Conservation (phyloP, 1,140 invertebrate genomes). For the Dreissena polymorpha region DNA sequence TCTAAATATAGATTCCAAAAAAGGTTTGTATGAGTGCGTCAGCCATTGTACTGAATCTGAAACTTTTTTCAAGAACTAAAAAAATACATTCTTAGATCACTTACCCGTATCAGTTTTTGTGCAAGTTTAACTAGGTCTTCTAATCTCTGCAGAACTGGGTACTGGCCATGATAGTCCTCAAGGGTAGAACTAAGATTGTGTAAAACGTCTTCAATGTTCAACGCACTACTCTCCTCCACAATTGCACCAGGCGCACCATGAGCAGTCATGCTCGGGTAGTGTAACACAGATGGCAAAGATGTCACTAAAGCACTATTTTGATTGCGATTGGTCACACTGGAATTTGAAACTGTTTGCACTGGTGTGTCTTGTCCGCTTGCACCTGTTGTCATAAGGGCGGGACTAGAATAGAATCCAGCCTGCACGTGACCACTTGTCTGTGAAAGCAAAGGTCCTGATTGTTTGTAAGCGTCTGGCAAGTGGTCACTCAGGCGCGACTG, state of each 20-base stretch:
- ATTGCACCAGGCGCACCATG: not conserved
- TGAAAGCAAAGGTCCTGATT: slow-evolving; percentile 29
- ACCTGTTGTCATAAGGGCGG: not conserved
- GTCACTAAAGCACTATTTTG: slow-evolving; percentile 43
- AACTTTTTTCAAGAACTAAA: too few species aligned
- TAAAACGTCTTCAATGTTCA: slow-evolving; percentile 73
- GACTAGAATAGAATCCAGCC: slow-evolving; percentile 51
- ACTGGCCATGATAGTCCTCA: slow-evolving; percentile 81
- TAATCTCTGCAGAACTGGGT: slow-evolving; percentile 79
- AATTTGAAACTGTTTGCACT: not conserved
- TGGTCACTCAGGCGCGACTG: slow-evolving; percentile 40
- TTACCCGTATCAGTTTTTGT: slow-evolving; percentile 76
- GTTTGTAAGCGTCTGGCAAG: slow-evolving; percentile 41
- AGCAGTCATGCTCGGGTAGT: slow-evolving; percentile 33
- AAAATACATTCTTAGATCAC: slow-evolving; percentile 11
- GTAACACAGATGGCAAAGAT: slow-evolving; percentile 41
- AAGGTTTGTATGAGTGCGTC: too few species aligned
- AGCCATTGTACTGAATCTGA: too few species aligned
- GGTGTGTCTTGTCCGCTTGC: not conserved
- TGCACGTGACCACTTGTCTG: slow-evolving; percentile 37
- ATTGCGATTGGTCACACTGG: slow-evolving; percentile 25
- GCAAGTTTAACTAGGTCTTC: slow-evolving; percentile 78
- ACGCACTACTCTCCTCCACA: slow-evolving; percentile 37
- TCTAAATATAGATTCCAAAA: too few species aligned
- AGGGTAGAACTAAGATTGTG: slow-evolving; percentile 73